Evolutionary conservation across 1,140 invertebrate genomes (phyloP), one percentile per base, ranked within the genome.

Genomic region (Phymastichus coffea): DNA sequence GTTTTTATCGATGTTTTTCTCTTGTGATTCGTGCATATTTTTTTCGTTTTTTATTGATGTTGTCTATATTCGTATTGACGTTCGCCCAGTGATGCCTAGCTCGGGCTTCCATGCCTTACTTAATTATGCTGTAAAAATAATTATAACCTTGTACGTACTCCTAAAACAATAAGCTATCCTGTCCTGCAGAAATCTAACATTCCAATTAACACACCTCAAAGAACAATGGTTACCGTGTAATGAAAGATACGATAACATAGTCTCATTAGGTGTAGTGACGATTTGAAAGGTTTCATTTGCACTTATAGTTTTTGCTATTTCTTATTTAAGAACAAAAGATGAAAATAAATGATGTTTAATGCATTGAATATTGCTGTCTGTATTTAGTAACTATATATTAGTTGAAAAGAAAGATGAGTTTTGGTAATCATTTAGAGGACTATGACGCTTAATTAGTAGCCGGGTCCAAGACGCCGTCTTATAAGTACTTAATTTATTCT

Each of bases 401-500:
- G 53, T 33, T 35, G 43, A 33, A 47, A 38, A 19, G 35, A 38
- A 35, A 44, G 8, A 51, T 23, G 22, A 60, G n/a, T 38, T 49
- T 58, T 63, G 35, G 54, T 7, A 53, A 54, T 58, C 53, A 38
- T 53, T 15, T 58, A 46, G 47, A 52, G 41, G 41, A 59, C 41
- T 46, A 63, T 61, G 61, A 69, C 63, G 63, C 67, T 69, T 69
- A 61, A 61, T 56, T 65, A 60, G 30, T 61, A 66, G 40, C 19
- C 53, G 64, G 51, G 65, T 66, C 64, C 52, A 66, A 66, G 65
- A 68, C 64, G 40, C 59, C 38, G 53, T 44, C 23, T 63, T 63
- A 66, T 63, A 62, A 58, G 65, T 68, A 67, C 57, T 68, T 70
- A 65, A 67, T 68, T 68, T 66, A 68, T 70, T 70, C 53, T 66